Conservation (phyloP, 23 tunicate genomes). For the Trididemnum clinides region DNA sequence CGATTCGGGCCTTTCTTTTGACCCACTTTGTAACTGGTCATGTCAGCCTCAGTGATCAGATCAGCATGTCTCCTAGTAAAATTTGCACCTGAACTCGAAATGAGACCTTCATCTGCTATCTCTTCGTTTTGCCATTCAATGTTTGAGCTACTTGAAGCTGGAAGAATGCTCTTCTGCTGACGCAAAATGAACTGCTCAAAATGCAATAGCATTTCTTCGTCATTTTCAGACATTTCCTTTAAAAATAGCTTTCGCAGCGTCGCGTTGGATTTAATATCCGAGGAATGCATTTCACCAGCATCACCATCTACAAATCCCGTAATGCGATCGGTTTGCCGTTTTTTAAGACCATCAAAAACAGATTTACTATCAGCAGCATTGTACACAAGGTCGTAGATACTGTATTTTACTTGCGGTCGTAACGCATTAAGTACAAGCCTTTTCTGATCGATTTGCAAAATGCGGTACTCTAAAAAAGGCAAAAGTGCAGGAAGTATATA, state of each 20-base stretch:
- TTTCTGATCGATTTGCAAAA: slow-evolving; percentile 57
- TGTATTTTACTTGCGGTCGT: slow-evolving; percentile 33
- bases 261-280: background rate
- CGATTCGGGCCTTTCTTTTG: slow-evolving; percentile 32
- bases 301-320: background rate
- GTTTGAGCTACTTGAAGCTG: background rate
- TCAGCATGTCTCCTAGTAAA: slow-evolving; percentile 79
- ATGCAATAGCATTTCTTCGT: slow-evolving; percentile 47
- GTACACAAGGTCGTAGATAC: slow-evolving; percentile 60
- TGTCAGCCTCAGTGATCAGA: slow-evolving; percentile 35
- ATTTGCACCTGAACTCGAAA: slow-evolving; percentile 21
- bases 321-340: slow-evolving; percentile 3
- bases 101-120: slow-evolving; percentile 52
- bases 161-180: slow-evolving; percentile 13
- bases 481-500: slow-evolving; percentile 56
- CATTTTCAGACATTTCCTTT: slow-evolving; percentile 52
- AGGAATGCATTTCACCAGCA: background rate
- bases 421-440: slow-evolving; percentile 48
- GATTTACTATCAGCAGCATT: slow-evolving; percentile 26
- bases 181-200: slow-evolving; percentile 41
- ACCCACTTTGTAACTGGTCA: background rate
- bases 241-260: slow-evolving; percentile 33
- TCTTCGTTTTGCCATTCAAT: slow-evolving; percentile 63
- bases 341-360: slow-evolving; percentile 30
- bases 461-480: slow-evolving; percentile 30